phyloP scores from a whole-genome alignment of 2,888 invertebrate species.

The Tenthredo distinguenda region DNA sequence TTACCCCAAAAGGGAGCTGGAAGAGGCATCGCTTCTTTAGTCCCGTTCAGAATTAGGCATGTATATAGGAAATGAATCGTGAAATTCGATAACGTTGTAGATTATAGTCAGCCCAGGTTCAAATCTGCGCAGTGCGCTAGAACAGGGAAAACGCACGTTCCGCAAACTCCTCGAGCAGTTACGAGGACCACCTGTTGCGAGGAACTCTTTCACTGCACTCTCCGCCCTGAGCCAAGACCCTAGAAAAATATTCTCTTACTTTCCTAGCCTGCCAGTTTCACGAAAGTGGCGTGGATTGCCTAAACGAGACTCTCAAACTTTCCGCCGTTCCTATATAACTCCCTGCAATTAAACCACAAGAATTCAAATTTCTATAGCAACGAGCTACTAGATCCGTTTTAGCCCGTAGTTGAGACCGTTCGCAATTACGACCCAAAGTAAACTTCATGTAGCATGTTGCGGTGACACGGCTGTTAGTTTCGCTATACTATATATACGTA shows the following conservation, averaged over 20 bases:
- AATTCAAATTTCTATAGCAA: neutral
- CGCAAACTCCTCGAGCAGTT: slow-evolving; percentile 41
- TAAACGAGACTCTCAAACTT: neutral
- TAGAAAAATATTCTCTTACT: slow-evolving; percentile 5
- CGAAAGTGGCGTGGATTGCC: neutral
- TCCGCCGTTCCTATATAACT: neutral
- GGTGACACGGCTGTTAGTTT: slow-evolving; percentile 30
- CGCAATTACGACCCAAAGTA: slow-evolving; percentile 46
- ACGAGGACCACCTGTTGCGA: slow-evolving; percentile 48
- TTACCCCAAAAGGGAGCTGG: neutral
- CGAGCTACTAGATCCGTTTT: neutral
- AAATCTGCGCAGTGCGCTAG: neutral
- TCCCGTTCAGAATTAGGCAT: neutral
- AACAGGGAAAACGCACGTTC: slow-evolving; percentile 17
- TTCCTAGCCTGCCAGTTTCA: neutral
- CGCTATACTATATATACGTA: neutral
- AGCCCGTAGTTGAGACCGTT: neutral
- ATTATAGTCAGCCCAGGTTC: neutral
- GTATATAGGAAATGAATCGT: neutral
- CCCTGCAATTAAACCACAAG: neutral
- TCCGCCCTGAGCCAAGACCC: slow-evolving; percentile 11
- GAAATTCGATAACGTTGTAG: slow-evolving; percentile 1
- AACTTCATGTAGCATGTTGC: slow-evolving; percentile 27
- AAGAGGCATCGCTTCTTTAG: neutral
- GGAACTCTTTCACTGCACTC: slow-evolving; percentile 46